A percentile compares a stretch with the other conserved stretches of the same genome.
Conservation (phyloP, 2,888 invertebrate genomes). For the Temnothorax rugatulus region DNA sequence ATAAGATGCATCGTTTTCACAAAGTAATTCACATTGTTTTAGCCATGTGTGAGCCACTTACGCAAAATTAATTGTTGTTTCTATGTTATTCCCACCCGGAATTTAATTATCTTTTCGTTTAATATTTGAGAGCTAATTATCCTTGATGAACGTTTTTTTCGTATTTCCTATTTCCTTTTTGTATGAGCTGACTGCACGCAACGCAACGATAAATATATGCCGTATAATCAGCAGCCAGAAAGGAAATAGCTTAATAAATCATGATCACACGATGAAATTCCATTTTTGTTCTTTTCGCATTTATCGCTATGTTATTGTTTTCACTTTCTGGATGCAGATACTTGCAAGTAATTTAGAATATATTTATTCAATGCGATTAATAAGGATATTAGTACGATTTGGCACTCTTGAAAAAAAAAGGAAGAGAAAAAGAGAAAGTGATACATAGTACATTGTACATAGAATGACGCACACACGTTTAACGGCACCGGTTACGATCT, state of each 20-base stretch:
- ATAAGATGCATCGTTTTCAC: constrained; percentile 11
- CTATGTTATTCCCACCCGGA: background rate
- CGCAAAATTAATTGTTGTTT: constrained; percentile 3
- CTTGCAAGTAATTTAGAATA: constrained; percentile 4
- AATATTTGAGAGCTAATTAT: constrained; percentile 22
- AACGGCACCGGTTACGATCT: constrained; percentile 63
- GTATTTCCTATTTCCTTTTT: constrained; percentile 73
- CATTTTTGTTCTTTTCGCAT: constrained; percentile 29
- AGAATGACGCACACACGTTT: constrained; percentile 38
- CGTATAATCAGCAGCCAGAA: constrained; percentile 68
- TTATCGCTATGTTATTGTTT: constrained; percentile 26
- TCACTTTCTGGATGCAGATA: constrained; percentile 57
- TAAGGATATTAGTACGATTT: background rate
- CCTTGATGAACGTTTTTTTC: background rate
- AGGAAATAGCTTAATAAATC: constrained; percentile 69
- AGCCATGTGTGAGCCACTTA: background rate
- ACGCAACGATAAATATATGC: constrained; percentile 36
- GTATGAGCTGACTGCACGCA: constrained; percentile 84
- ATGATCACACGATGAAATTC: constrained; percentile 41
- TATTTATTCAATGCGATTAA: constrained; percentile 16
- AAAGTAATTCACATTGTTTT: background rate
- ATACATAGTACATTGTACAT: constrained; percentile 25
- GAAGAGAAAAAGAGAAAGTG: background rate
- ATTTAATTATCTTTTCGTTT: background rate
- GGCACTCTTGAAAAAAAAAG: background rate